These are phyloP conservation scores for Oscheius myriophilus DNA, from an alignment of 2,888 invertebrate genomes.

Conservation along the genomic window DNA sequence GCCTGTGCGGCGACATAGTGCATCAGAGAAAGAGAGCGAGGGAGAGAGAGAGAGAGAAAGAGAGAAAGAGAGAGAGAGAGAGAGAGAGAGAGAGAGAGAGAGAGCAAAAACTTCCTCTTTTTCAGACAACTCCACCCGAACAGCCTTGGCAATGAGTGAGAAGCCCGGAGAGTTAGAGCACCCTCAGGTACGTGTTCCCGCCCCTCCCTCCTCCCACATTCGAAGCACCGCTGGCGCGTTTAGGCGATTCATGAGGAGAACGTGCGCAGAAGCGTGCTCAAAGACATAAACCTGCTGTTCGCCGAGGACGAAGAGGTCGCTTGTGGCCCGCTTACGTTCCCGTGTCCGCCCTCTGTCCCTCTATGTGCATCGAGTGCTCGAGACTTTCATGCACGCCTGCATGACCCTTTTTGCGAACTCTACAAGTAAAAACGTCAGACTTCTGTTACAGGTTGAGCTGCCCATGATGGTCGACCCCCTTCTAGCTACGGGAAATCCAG, in stretches of 20 bases:
- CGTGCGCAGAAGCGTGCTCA: constrained; percentile 10
- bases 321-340: no score
- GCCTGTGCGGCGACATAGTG: no score
- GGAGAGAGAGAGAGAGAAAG: no score
- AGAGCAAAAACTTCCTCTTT: not conserved
- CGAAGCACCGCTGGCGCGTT: constrained; percentile 14
- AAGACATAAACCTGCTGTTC: constrained; percentile 25
- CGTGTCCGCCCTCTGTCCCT: not conserved
- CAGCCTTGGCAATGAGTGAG: constrained; percentile 1
- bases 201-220: not conserved
- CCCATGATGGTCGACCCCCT: constrained; percentile 95
- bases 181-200: not conserved
- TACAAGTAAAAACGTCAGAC: no score
- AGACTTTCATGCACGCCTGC: not conserved
- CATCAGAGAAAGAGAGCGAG: no score
- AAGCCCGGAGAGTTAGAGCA: constrained; percentile 21
- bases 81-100: no score
- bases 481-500: constrained; percentile 78
- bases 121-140: constrained; percentile 36
- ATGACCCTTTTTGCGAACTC: not conserved
- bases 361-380: constrained; percentile 10
- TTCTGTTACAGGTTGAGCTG: constrained; percentile 78
- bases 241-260: constrained; percentile 17
- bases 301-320: constrained; percentile 25
- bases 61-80: no score